Percentiles rank a stretch among this genome's conserved stretches.
phyloP scores from a whole-genome alignment of 2,888 invertebrate species.

The Ariolimax columbianus region DNA sequence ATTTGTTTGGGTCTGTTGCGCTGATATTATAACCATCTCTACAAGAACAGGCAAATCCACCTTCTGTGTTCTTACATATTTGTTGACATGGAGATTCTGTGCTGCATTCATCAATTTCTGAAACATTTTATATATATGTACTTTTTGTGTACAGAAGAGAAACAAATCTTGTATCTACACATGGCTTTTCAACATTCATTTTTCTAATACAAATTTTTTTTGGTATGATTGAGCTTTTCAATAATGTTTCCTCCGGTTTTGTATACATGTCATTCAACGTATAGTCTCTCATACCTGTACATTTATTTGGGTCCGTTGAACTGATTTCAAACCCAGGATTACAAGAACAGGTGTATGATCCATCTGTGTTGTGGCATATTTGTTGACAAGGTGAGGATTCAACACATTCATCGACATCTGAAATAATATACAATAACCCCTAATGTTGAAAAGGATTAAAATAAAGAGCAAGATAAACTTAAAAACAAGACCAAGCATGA shows the following conservation, averaged over 20 bases:
- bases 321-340: not conserved
- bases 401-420: slow-evolving; percentile 20
- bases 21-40: slow-evolving; percentile 14
- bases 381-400: not conserved
- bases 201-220: too few relatives aligned
- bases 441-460: too few relatives aligned
- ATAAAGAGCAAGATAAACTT: too few relatives aligned
- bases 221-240: too few relatives aligned
- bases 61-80: not conserved
- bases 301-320: slow-evolving; percentile 3
- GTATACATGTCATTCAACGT: too few relatives aligned
- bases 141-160: too few relatives aligned
- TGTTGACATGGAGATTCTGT: slow-evolving; percentile 37
- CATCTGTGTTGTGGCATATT: slow-evolving; percentile 6
- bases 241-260: too few relatives aligned
- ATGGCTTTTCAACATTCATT: too few relatives aligned
- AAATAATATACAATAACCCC: too few relatives aligned
- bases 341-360: slow-evolving; percentile 1
- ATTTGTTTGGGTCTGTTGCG: slow-evolving; percentile 2
- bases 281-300: not conserved
- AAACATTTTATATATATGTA: not conserved
- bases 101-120: slow-evolving; percentile 60
- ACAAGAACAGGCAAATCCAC: slow-evolving; percentile 16
- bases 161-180: too few relatives aligned
- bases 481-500: too few relatives aligned